These are phyloP conservation scores for Scytalopus superciliaris DNA, from an alignment of 2,113 vertebrate genomes.

Conservation along the genomic window DNA sequence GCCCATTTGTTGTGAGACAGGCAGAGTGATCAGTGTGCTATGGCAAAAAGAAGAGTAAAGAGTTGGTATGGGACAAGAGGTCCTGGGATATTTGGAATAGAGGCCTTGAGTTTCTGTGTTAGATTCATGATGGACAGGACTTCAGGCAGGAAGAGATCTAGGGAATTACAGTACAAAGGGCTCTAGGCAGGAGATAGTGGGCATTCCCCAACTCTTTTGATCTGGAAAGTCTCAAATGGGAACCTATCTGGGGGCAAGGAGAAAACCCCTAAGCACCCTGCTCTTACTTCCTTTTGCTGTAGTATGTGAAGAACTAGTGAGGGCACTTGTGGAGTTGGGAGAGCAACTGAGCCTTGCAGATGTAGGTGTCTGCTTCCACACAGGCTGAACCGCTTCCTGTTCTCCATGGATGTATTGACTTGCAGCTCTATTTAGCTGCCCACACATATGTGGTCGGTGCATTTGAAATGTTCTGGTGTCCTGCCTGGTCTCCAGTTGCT, in stretches of 20 bases:
- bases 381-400: neutral
- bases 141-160: neutral
- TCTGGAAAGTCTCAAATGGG: neutral
- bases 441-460: neutral
- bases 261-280: fast-evolving
- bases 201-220: neutral
- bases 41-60: neutral
- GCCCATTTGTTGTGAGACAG: neutral
- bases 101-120: neutral
- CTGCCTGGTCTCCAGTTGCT: neutral
- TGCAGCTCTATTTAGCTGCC: neutral
- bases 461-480: neutral
- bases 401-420: neutral
- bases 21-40: neutral
- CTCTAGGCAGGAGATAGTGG: neutral
- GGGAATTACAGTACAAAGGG: neutral
- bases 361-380: neutral
- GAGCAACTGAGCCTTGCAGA: neutral
- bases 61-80: neutral
- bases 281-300: neutral
- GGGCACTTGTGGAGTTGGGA: neutral
- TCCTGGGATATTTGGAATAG: neutral
- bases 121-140: neutral
- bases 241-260: neutral
- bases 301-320: neutral